Evolutionary conservation across 1,140 invertebrate genomes (phyloP).

Genomic region (Lordiphosa clarofinis): DNA sequence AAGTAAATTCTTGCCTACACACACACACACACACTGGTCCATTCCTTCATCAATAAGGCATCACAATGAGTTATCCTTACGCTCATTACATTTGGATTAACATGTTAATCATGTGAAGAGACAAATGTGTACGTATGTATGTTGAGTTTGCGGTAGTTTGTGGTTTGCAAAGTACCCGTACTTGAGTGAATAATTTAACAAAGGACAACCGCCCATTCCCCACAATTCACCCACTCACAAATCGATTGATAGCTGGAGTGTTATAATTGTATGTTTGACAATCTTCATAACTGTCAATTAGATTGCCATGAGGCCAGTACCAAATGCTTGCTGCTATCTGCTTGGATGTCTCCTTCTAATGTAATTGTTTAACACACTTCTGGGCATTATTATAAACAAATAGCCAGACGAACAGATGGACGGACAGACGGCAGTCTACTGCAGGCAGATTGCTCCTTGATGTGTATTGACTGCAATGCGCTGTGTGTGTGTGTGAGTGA

Average conservation of each 20-base stretch:
- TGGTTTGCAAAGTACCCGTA: slow-evolving; percentile 35
- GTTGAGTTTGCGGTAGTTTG: neutral
- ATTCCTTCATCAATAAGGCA: slow-evolving; percentile 33
- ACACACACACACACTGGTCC: neutral
- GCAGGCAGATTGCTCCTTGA: slow-evolving; percentile 47
- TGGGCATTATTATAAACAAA: slow-evolving; percentile 74
- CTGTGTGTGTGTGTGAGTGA: neutral
- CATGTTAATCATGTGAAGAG: slow-evolving; percentile 65
- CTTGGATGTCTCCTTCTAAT: slow-evolving; percentile 33
- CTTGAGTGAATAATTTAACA: slow-evolving; percentile 46
- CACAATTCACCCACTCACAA: slow-evolving; percentile 11
- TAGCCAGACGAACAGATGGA: slow-evolving; percentile 22
- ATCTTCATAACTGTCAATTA: slow-evolving; percentile 78
- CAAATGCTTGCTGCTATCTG: neutral
- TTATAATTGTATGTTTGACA: slow-evolving; percentile 77
- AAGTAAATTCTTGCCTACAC: too few relatives aligned
- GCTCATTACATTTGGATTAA: slow-evolving; percentile 77
- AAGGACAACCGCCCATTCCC: slow-evolving; percentile 13
- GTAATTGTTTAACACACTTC: slow-evolving; percentile 73
- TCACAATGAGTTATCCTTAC: slow-evolving; percentile 65
- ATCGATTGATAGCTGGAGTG: slow-evolving; percentile 62
- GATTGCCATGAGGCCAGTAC: slow-evolving; percentile 39
- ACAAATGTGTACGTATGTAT: slow-evolving; percentile 6
- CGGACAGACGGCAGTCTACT: slow-evolving; percentile 1
- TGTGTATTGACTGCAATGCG: slow-evolving; percentile 67